Evolutionary conservation across 2,113 vertebrate genomes (phyloP), one percentile per base, ranked within the genome.

Genomic region (Octodon degus): DNA sequence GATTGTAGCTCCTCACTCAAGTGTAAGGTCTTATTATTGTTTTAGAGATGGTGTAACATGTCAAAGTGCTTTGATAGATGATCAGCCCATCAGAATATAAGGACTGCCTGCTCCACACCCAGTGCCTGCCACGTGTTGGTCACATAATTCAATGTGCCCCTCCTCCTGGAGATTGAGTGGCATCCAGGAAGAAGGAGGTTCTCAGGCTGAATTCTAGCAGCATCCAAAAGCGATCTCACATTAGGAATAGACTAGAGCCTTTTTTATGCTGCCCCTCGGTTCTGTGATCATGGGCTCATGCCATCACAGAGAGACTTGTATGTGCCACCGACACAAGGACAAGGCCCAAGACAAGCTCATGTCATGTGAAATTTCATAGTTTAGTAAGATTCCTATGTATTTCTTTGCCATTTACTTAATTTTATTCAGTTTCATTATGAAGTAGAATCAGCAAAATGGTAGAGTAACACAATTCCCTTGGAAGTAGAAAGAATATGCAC

Each of bases 271-370:
- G 3, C 16, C 17, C 24, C 2, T 79, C 9, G 1, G 9, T 89
- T 76, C 27, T 17, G 37, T 63, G 22, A 37, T 25, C 17, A 19
- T 30, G 19, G 11, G 13, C 16, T 95, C n/a, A 10, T 79, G 82
- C 95, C 43, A 86, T 93, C 55, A 60, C 19, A 37, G 27, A 94
- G 60, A 87, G 24, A 94, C 40, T 88, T 85, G 89, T 70, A 17
- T 37, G 1, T 79, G 87, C 13, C 47, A 68, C 30, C 67, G 16
- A n/a, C n/a, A 89, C 53, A 84, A 82, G 74, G 40, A 84, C 40
- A 79, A 87, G 62, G 8, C n/a, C 74, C 30, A 70, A 68, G 17
- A 72, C 60, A 67, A 89, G 83, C 37, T 86, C 3, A 55, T 30
- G 14, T 86, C 27, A 25, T n/a, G 2, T 86, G 60, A 7, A 77